Percentiles rank a stretch among this genome's conserved stretches.
Evolutionary conservation across 2,888 invertebrate species (phyloP).

Genomic region (Didymodactylos carnosus): DNA sequence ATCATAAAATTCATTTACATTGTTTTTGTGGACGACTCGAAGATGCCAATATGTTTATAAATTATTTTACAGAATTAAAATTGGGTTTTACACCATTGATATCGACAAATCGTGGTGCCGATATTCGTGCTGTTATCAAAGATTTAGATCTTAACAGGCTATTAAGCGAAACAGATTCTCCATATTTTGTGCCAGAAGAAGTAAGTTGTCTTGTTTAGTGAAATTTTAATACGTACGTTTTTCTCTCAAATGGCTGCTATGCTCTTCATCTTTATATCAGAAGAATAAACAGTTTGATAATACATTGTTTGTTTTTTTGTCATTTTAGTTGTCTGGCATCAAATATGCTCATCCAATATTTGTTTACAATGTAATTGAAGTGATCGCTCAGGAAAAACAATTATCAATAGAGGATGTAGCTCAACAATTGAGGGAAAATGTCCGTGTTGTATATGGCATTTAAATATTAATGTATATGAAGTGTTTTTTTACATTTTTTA

Average conservation of each 20-base stretch:
- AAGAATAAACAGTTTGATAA: neutral
- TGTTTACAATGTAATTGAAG: neutral
- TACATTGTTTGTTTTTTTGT: no score
- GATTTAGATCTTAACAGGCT: neutral
- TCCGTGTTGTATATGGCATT: neutral
- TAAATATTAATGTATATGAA: no score
- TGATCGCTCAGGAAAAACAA: neutral
- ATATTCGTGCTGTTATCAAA: neutral
- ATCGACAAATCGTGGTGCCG: neutral
- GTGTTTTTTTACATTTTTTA: no score
- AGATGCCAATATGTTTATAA: neutral
- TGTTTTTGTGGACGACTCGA: neutral
- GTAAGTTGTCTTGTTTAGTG: no score
- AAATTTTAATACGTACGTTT: no score
- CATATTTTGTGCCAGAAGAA: neutral
- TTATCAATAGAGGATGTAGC: neutral
- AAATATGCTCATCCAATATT: neutral
- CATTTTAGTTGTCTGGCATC: no score
- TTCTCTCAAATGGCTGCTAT: no score
- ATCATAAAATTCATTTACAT: neutral
- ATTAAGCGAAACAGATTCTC: neutral
- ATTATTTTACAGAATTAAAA: neutral
- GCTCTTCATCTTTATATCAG: no score
- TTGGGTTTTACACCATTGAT: neutral
- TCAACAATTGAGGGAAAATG: neutral